A percentile compares a stretch with the other conserved stretches of the same genome.
phyloP scores from a whole-genome alignment of 2,888 invertebrate genomes.

The Halictus quadricinctus region DNA sequence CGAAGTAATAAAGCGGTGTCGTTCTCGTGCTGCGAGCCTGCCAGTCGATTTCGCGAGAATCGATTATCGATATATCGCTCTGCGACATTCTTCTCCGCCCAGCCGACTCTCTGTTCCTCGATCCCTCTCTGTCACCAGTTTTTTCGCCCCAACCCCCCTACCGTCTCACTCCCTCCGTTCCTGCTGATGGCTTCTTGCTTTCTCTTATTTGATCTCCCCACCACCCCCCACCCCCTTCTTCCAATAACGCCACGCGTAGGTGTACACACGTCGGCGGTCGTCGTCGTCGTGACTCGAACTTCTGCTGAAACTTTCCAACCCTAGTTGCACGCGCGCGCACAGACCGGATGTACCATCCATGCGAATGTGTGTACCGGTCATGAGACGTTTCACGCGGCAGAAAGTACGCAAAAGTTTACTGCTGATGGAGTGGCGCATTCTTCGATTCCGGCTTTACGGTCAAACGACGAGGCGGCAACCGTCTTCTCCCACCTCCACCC shows the following conservation, averaged over 20 bases:
- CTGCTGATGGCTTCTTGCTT: conserved; percentile 24
- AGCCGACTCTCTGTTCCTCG: conserved; percentile 6
- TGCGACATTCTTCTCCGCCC: conserved; percentile 29
- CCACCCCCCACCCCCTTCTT: neutral
- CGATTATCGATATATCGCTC: conserved; percentile 67
- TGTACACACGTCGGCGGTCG: neutral
- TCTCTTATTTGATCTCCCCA: conserved; percentile 29
- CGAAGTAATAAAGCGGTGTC: conserved; percentile 65
- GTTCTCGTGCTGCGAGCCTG: conserved; percentile 53
- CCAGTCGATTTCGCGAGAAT: conserved; percentile 63
- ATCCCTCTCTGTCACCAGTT: conserved; percentile 33
- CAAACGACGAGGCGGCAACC: conserved; percentile 58
- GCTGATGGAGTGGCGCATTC: conserved; percentile 74
- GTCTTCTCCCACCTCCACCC: neutral
- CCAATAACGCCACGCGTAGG: conserved; percentile 8
- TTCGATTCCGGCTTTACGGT: conserved; percentile 71
- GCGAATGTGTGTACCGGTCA: conserved; percentile 5
- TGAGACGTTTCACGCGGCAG: conserved; percentile 45
- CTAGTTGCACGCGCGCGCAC: neutral
- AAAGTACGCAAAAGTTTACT: conserved; percentile 71
- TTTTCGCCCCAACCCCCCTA: conserved; percentile 10
- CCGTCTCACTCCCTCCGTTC: neutral
- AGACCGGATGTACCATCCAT: neutral
- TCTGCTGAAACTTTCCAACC: neutral
- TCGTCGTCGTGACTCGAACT: neutral